Conservation (phyloP, 2,797 vertebrate species). For the Vireo griseus region DNA sequence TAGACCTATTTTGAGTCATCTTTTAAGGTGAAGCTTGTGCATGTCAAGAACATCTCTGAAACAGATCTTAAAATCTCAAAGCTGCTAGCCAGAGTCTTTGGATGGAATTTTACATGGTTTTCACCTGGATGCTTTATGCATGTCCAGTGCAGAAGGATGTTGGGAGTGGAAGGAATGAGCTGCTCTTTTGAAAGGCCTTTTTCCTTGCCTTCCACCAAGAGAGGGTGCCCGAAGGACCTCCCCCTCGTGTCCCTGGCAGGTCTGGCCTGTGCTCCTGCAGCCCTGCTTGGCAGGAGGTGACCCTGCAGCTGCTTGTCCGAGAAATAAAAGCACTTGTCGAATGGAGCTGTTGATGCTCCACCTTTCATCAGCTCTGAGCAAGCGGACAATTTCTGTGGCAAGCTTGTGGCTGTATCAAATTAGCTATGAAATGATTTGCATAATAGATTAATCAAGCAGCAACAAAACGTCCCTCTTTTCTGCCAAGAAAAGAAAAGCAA, state of each 20-base stretch:
- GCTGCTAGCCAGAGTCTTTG: neutral
- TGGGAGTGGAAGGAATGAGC: neutral
- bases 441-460: slow-evolving; percentile 60
- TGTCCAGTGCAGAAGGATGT: neutral
- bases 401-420: slow-evolving; percentile 37
- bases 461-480: slow-evolving; percentile 27
- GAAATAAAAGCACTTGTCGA: neutral
- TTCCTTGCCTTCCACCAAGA: neutral
- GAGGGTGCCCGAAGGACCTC: neutral
- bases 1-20: neutral
- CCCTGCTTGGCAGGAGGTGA: neutral
- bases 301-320: neutral
- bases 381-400: neutral
- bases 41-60: neutral
- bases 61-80: neutral
- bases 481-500: slow-evolving; percentile 45
- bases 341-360: neutral
- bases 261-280: neutral
- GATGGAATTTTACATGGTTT: neutral
- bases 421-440: slow-evolving; percentile 55
- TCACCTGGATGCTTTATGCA: neutral
- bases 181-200: neutral
- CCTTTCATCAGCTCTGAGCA: neutral
- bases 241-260: neutral
- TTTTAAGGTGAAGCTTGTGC: neutral